phyloP scores from a whole-genome alignment of 2,888 invertebrate species.

The Adela reaumurella region DNA sequence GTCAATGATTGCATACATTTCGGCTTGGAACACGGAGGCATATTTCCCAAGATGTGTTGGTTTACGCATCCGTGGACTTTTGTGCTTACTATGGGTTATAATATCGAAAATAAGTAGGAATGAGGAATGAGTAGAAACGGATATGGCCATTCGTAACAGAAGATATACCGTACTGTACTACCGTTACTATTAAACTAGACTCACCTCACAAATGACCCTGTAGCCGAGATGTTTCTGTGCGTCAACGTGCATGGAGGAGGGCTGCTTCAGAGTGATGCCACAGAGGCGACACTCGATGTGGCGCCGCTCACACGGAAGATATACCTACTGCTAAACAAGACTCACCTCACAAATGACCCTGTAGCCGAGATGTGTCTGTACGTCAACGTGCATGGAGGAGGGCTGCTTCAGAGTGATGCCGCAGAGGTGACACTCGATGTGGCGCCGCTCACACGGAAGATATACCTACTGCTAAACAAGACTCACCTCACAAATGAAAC shows the following conservation, averaged over 20 bases:
- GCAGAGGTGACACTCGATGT: neutral
- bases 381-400: slow-evolving; percentile 1
- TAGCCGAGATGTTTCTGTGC: slow-evolving; percentile 4
- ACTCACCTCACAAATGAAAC: slow-evolving; percentile 2
- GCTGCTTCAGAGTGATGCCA: neutral
- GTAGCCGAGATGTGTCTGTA: slow-evolving; percentile 3
- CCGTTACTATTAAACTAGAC: too few species aligned
- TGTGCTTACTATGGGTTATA: too few species aligned
- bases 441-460: neutral
- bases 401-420: neutral
- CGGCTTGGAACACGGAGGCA: too few species aligned
- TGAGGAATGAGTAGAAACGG: too few species aligned
- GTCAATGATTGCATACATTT: too few species aligned
- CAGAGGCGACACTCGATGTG: neutral
- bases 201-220: slow-evolving; percentile 3
- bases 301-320: neutral
- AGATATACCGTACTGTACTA: too few species aligned
- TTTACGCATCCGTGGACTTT: too few species aligned
- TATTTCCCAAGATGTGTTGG: too few species aligned
- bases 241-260: slow-evolving; percentile 1
- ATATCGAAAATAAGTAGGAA: too few species aligned
- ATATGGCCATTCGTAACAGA: too few species aligned
- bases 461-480: too few species aligned
- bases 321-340: too few species aligned
- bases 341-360: slow-evolving; percentile 2